Evolutionary conservation across 2,888 invertebrate genomes (phyloP), one percentile per base, ranked within the genome.

Genomic region (Tenthredo livida): DNA sequence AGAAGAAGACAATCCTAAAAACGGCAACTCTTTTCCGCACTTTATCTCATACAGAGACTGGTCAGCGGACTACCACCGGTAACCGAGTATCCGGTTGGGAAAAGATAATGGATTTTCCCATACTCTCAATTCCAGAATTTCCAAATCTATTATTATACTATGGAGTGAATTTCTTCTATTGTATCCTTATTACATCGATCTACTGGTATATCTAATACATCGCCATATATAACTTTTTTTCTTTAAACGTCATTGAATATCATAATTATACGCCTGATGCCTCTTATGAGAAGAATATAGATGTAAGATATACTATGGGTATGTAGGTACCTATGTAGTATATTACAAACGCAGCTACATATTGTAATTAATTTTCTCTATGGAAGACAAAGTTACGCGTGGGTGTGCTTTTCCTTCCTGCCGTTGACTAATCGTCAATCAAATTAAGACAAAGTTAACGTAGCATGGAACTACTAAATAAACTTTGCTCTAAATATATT

Each of bases 31-130:
- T 73, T 21, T 25, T 43, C 43, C 43, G n/a, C n/a, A 40, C 12
- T 33, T 77, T 33, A 50, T 77, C 29, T 15, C 29, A 77, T 15
- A 6, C 29, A 43, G 17, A 61, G 77, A 29, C 50, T 29, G 77
- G 9, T 77, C 77, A 40, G 73, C 73, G 21, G 43, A 73, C 17
- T 10, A 21, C n/a, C 54, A 54, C 77, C 77, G 54, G 54, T 33
- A 77, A 77, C 37, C 40, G 33, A 50, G 77, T 77, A 29, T 77
- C 77, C 77, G 77, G 54, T 33, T 77, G 12, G 77, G 33, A 54
- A 33, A 33, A 77, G 77, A 77, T 77, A 77, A 77, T 10, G 50
- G 77, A 33, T 17, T 77, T 77, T 54, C 72, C 43, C 15, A 43
- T 54, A 54, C 15, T 15, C 33, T 50, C 54, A 9, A 54, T 33